Conservation (phyloP, 1,140 invertebrate species). For the Rhyacophila brunnea region DNA sequence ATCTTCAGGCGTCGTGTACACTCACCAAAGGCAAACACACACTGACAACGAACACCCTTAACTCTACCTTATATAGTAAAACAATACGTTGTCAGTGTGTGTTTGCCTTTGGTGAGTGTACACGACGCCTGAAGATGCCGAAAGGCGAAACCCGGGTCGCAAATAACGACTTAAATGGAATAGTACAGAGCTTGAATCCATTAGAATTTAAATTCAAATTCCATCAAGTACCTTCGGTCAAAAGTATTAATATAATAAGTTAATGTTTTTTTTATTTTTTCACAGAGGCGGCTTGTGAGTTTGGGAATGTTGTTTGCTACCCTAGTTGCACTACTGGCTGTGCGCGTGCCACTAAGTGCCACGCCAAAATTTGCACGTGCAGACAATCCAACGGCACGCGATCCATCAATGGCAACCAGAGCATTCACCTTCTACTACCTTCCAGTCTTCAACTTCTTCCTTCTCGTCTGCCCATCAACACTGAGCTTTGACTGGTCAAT, state of each 20-base stretch:
- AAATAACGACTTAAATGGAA: too few relatives aligned
- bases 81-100: too few relatives aligned
- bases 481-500: conserved; percentile 96
- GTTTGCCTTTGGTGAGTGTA: too few relatives aligned
- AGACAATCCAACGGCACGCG: conserved; percentile 86
- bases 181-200: too few relatives aligned
- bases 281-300: conserved; percentile 67
- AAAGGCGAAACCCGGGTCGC: too few relatives aligned
- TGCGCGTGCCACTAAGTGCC: conserved; percentile 63
- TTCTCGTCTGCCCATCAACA: conserved; percentile 77
- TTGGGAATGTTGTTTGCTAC: conserved; percentile 60
- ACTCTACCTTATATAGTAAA: too few relatives aligned
- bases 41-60: too few relatives aligned
- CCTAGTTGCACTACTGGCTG: conserved; percentile 58
- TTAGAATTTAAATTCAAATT: too few relatives aligned
- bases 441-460: conserved; percentile 80
- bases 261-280: conserved; percentile 42
- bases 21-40: too few relatives aligned
- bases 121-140: too few relatives aligned
- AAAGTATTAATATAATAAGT: background rate
- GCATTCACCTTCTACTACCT: conserved; percentile 85
- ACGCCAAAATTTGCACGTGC: conserved; percentile 81
- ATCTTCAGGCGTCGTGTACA: too few relatives aligned
- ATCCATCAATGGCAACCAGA: conserved; percentile 67
- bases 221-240: too few relatives aligned